A percentile compares a stretch with the other conserved stretches of the same genome.
phyloP scores from a whole-genome alignment of 2,888 invertebrate species.

The Ochropleura plecta region DNA sequence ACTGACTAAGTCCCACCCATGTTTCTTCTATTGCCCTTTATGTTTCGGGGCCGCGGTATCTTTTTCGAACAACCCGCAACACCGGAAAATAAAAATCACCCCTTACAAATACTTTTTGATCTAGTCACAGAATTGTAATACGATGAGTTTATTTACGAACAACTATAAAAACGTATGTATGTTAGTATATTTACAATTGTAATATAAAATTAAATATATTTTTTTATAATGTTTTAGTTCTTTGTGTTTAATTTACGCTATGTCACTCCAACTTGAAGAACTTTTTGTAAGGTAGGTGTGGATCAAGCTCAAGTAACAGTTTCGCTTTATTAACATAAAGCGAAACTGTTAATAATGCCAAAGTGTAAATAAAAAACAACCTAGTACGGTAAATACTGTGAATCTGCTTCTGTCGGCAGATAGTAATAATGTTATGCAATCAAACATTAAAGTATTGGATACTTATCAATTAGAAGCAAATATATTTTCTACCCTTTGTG shows the following conservation, averaged over 20 bases:
- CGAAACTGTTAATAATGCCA: slow-evolving; percentile 1
- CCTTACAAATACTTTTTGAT: slow-evolving; percentile 27
- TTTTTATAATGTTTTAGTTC: slow-evolving; percentile 41
- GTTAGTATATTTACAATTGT: slow-evolving; percentile 27
- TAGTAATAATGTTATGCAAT: slow-evolving; percentile 4
- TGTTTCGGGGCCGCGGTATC: too few species aligned
- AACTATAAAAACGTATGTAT: not conserved
- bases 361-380: not conserved
- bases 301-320: not conserved
- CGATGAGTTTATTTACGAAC: slow-evolving; percentile 7
- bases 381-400: not conserved
- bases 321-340: too few species aligned
- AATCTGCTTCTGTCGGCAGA: slow-evolving; percentile 17
- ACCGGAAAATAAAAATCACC: not conserved
- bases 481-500: slow-evolving; percentile 5
- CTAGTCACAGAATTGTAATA: slow-evolving; percentile 49
- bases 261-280: not conserved
- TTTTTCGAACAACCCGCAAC: too few species aligned
- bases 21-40: too few species aligned
- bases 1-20: too few species aligned
- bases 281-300: not conserved
- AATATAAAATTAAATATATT: slow-evolving; percentile 41
- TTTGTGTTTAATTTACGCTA: slow-evolving; percentile 35
- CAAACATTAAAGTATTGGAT: slow-evolving; percentile 13
- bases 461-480: slow-evolving; percentile 6